These are phyloP conservation scores for Sebastes itinus DNA, from an alignment of 2,797 vertebrate species.

Conservation along the genomic window DNA sequence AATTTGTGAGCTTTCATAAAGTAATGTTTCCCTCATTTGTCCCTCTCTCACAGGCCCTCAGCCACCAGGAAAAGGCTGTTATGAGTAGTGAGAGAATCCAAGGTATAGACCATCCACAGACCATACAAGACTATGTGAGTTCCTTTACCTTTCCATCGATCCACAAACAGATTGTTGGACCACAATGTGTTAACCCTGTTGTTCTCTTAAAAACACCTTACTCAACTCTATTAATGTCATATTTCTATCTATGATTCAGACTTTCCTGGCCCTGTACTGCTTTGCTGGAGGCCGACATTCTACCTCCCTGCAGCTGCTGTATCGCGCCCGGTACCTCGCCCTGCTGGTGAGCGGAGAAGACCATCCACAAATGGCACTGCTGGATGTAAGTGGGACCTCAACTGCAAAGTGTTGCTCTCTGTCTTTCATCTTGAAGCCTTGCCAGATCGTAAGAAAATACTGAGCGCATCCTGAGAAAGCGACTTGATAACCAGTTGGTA, in stretches of 20 bases:
- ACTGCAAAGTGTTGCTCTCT: background rate
- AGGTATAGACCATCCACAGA: slow-evolving; percentile 93
- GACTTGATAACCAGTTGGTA: background rate
- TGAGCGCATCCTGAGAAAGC: background rate
- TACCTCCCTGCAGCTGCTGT: slow-evolving; percentile 88
- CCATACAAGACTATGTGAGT: slow-evolving; percentile 95
- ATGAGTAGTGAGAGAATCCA: slow-evolving; percentile 92
- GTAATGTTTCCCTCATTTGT: background rate
- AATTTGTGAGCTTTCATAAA: background rate
- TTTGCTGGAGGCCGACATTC: slow-evolving; percentile 89
- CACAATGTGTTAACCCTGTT: background rate
- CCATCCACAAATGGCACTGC: slow-evolving; percentile 90
- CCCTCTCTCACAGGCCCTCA: slow-evolving; percentile 84
- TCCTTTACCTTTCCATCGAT: background rate
- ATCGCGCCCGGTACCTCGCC: slow-evolving; percentile 92
- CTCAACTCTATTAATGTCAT: background rate
- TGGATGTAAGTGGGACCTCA: slow-evolving; percentile 85
- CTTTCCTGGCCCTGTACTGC: slow-evolving; percentile 92
- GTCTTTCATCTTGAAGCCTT: background rate
- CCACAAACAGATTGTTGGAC: background rate
- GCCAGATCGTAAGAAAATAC: too few species aligned
- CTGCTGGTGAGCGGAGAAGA: slow-evolving; percentile 91
- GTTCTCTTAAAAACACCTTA: background rate
- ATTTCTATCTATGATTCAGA: slow-evolving; percentile 73
- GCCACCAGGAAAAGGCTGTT: slow-evolving; percentile 93